Evolutionary conservation across 1,140 invertebrate species (phyloP), one percentile per base, ranked within the genome.

Genomic region (Mamestra configurata): DNA sequence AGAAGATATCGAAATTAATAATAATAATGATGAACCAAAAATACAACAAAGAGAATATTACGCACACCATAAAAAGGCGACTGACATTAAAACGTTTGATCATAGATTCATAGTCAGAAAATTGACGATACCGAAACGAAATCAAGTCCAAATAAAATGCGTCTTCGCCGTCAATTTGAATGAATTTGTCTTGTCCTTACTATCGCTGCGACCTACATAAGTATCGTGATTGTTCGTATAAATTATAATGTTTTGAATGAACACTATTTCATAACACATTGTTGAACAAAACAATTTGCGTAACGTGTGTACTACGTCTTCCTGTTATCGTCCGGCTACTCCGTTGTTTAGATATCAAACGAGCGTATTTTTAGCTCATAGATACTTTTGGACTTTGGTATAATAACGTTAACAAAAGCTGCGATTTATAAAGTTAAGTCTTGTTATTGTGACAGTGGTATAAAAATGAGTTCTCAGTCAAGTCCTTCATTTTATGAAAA

Each of bases 221-320:
- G 43, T 68, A 68, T 46, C 64, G 64, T 68, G 37, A 68, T 68
- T 68, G 64, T 68, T 68, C 64, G 64, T 68, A 68, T 68, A 68
- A 68, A 68, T 68, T 68, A 68, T 61, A 61, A 61, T 68, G 64
- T 68, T 68, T 68, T 68, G 20, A 68, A 68, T 68, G 64, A 68
- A 68, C 40, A 27, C 35, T 24, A 49, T 68, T 68, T 68, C 64
- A 68, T 68, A 68, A 68, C 64, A 46, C 40, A 68, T 68, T 46
- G 64, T 68, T 46, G 64, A 49, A 46, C 64, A 68, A 49, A 68
- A 68, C 64, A 68, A 49, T 68, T 68, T 68, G 64, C 40, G 64
- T 68, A 68, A 68, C 22, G 40, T 68, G 64, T 68, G 64, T 68
- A 68, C 64, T 68, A 68, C 40, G 40, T 68, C 64, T 68, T 68